phyloP scores from a whole-genome alignment of 2,113 vertebrate genomes.

The Tinamus guttatus region DNA sequence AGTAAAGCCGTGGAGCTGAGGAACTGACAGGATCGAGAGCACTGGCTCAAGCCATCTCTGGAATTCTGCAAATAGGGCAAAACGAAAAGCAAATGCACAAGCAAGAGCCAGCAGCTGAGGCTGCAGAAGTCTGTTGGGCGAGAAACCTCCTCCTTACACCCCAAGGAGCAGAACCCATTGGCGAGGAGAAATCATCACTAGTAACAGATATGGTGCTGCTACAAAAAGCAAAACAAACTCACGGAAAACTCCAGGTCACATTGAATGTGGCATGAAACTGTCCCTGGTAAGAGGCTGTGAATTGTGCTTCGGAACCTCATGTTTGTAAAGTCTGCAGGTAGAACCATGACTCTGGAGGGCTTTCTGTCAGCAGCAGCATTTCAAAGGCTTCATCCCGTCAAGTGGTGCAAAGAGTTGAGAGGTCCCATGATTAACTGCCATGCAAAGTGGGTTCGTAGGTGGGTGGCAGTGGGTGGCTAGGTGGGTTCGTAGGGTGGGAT shows the following conservation, averaged over 20 bases:
- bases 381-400: neutral
- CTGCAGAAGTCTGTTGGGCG: neutral
- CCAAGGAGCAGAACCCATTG: neutral
- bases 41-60: neutral
- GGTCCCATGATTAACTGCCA: neutral
- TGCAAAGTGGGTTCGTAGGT: neutral
- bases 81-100: neutral
- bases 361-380: neutral
- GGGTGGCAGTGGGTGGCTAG: too few relatives aligned
- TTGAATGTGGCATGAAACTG: neutral
- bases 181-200: neutral
- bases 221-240: neutral
- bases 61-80: neutral
- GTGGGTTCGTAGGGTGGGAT: accelerated
- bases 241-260: neutral
- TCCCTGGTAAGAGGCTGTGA: neutral
- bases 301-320: neutral
- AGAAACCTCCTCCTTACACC: neutral
- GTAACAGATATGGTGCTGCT: neutral
- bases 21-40: neutral
- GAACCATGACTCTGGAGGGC: neutral
- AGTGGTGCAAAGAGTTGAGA: neutral
- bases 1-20: conserved; percentile 17
- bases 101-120: neutral
- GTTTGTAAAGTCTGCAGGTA: neutral